A percentile compares a stretch with the other conserved stretches of the same genome.
These are phyloP conservation scores for Bembecia ichneumoniformis DNA, from an alignment of 2,888 invertebrate species.

Conservation along the genomic window DNA sequence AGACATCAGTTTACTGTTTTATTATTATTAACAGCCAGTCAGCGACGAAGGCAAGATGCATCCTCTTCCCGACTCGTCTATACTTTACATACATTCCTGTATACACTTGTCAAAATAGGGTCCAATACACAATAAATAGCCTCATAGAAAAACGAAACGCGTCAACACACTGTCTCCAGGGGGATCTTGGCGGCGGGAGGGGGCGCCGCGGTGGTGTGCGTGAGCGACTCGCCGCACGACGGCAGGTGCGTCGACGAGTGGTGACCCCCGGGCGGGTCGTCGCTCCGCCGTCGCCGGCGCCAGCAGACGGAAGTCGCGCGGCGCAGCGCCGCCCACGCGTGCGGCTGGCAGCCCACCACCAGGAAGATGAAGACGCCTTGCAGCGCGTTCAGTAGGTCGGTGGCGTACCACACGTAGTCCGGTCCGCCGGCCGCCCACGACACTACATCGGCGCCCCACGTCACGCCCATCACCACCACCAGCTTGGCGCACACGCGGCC, in stretches of 20 bases:
- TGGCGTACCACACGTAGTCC: slow-evolving; percentile 85
- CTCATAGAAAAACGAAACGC: slow-evolving; percentile 12
- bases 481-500: slow-evolving; percentile 89
- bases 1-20: background rate
- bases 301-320: slow-evolving; percentile 38
- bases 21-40: background rate
- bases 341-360: slow-evolving; percentile 91
- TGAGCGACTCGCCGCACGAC: slow-evolving; percentile 83
- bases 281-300: slow-evolving; percentile 71
- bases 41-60: background rate
- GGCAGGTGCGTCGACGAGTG: slow-evolving; percentile 87
- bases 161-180: slow-evolving; percentile 74
- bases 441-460: slow-evolving; percentile 81
- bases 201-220: slow-evolving; percentile 79
- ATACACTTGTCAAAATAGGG: no score
- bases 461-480: slow-evolving; percentile 75
- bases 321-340: slow-evolving; percentile 72
- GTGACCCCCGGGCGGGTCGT: slow-evolving; percentile 44
- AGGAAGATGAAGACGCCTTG: slow-evolving; percentile 92
- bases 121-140: background rate
- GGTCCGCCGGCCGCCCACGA: slow-evolving; percentile 89
- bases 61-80: slow-evolving; percentile 7
- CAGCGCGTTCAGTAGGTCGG: slow-evolving; percentile 87
- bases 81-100: slow-evolving; percentile 10
- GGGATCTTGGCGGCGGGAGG: slow-evolving; percentile 72